Evolutionary conservation across 2,888 invertebrate genomes (phyloP).

Genomic region (Lepidochitona cinerea): DNA sequence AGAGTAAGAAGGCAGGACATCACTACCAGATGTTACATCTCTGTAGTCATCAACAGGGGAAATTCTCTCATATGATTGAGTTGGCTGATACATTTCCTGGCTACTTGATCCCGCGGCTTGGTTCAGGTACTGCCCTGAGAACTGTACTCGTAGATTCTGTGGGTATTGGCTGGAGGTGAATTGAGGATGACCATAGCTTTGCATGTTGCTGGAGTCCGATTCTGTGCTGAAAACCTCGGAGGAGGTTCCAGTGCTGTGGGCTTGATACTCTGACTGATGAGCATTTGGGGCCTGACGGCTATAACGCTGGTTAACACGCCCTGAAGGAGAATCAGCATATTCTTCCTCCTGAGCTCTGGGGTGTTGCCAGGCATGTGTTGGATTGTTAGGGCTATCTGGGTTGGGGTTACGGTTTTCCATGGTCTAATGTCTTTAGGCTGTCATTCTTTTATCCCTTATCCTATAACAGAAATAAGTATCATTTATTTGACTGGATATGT

Average conservation of each 20-base stretch:
- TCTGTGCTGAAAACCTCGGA: neutral
- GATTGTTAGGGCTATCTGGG: too few relatives aligned
- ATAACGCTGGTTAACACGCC: neutral
- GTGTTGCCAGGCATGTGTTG: neutral
- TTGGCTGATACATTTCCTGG: conserved; percentile 44
- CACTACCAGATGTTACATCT: conserved; percentile 38
- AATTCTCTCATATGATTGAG: conserved; percentile 49
- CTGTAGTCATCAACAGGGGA: conserved; percentile 40
- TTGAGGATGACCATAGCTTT: neutral
- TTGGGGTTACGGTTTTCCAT: too few relatives aligned
- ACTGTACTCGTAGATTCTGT: neutral
- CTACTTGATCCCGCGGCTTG: neutral
- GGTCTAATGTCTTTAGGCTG: too few relatives aligned
- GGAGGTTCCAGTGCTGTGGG: neutral
- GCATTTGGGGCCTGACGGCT: neutral
- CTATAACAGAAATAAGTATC: too few relatives aligned
- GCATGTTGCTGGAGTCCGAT: neutral
- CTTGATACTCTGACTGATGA: neutral
- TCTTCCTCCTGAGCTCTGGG: neutral
- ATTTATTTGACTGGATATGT: too few relatives aligned
- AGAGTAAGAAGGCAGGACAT: conserved; percentile 43
- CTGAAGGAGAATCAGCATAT: neutral
- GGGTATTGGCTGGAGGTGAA: neutral
- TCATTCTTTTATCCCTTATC: too few relatives aligned
- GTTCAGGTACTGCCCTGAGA: neutral